These are phyloP conservation scores for Lasioglossum vierecki DNA, from an alignment of 2,888 invertebrate genomes.

Conservation along the genomic window DNA sequence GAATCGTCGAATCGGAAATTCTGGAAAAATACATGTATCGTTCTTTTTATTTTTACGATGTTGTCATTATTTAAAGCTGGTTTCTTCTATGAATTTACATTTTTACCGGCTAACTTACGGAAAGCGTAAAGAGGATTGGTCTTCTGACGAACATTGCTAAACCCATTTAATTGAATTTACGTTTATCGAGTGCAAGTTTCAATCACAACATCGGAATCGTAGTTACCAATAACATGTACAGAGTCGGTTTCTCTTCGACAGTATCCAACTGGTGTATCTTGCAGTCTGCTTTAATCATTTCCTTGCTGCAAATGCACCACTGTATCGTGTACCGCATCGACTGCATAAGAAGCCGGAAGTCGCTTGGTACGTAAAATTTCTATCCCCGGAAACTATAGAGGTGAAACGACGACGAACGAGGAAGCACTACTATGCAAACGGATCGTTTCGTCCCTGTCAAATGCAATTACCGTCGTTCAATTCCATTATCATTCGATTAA, in stretches of 20 bases:
- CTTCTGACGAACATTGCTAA: neutral
- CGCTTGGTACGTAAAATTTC: conserved; percentile 61
- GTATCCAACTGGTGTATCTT: conserved; percentile 34
- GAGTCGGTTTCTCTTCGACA: conserved; percentile 45
- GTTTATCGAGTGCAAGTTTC: neutral
- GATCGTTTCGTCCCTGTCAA: neutral
- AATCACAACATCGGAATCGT: neutral
- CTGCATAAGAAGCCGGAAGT: conserved; percentile 66
- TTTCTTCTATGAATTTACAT: neutral
- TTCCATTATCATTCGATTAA: too few relatives aligned
- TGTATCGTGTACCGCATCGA: conserved; percentile 19
- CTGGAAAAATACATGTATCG: neutral
- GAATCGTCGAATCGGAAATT: neutral
- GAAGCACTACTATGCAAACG: conserved; percentile 11
- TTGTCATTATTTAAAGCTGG: too few relatives aligned
- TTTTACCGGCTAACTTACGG: neutral
- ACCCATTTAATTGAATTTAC: neutral
- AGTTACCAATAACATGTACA: conserved; percentile 6
- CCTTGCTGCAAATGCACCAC: conserved; percentile 46
- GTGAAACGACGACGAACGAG: conserved; percentile 52
- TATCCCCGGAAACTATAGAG: conserved; percentile 61
- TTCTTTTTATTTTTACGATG: neutral
- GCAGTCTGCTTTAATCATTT: conserved; percentile 64
- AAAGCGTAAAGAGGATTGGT: neutral
- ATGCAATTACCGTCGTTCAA: conserved; percentile 8